Evolutionary conservation across 2,888 invertebrate genomes (phyloP).

Genomic region (Polydrusus cervinus): DNA sequence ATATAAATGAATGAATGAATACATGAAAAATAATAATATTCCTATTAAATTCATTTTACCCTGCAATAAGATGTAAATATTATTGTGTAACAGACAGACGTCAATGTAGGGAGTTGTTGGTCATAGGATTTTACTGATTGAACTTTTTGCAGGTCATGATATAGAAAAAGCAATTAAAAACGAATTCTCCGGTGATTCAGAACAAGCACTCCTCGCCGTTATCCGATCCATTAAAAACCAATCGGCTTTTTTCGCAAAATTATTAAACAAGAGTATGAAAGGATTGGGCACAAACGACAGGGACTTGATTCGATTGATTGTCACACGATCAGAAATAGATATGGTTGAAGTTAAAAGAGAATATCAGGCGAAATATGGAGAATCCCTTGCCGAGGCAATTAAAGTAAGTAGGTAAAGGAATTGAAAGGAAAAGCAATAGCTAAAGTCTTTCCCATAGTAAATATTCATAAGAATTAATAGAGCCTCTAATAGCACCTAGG

Average conservation of each 20-base stretch:
- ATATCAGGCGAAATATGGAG: slow-evolving; percentile 83
- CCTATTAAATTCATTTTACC: too few relatives aligned
- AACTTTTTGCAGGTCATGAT: slow-evolving; percentile 74
- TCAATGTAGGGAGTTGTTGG: neutral
- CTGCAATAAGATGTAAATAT: too few relatives aligned
- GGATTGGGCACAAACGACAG: slow-evolving; percentile 92
- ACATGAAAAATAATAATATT: too few relatives aligned
- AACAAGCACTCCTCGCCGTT: slow-evolving; percentile 87
- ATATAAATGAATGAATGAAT: too few relatives aligned
- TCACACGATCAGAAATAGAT: slow-evolving; percentile 89
- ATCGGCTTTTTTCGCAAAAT: slow-evolving; percentile 89
- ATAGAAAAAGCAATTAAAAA: slow-evolving; percentile 86
- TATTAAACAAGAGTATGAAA: slow-evolving; percentile 90
- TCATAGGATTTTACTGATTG: too few relatives aligned
- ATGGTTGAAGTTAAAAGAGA: slow-evolving; percentile 88
- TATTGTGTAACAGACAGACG: too few relatives aligned
- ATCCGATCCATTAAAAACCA: slow-evolving; percentile 87
- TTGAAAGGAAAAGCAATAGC: too few relatives aligned
- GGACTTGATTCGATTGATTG: slow-evolving; percentile 88
- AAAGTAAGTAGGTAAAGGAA: slow-evolving; percentile 74
- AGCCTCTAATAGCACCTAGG: too few relatives aligned
- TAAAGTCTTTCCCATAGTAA: too few relatives aligned
- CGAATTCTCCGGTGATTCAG: slow-evolving; percentile 89
- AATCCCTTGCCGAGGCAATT: slow-evolving; percentile 86
- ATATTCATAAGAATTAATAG: too few relatives aligned